Conservation (phyloP, 2,888 invertebrate genomes). For the Eilema caniola region DNA sequence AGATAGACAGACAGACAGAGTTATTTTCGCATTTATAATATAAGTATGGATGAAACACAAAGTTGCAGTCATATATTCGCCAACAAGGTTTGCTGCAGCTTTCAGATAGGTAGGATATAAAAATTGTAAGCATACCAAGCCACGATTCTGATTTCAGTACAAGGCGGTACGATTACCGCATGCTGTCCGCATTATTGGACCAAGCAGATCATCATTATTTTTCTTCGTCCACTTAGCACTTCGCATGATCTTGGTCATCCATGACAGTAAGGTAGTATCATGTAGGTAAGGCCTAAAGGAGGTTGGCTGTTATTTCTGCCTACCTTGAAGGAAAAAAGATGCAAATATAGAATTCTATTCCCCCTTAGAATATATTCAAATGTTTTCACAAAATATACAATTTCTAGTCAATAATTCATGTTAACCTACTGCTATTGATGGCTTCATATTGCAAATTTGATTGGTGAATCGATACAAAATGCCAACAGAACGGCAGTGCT, state of each 20-base stretch:
- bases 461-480: background rate
- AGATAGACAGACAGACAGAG: too few relatives aligned
- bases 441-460: background rate
- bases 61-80: constrained; percentile 16
- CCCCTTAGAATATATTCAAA: background rate
- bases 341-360: background rate
- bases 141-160: background rate
- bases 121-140: background rate
- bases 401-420: background rate
- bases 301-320: too few relatives aligned
- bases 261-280: background rate
- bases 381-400: constrained; percentile 1
- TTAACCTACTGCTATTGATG: background rate
- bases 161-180: background rate
- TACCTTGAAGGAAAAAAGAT: background rate
- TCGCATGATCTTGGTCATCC: background rate
- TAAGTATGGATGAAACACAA: constrained; percentile 18
- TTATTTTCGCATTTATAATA: too few relatives aligned
- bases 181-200: background rate
- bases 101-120: constrained; percentile 15
- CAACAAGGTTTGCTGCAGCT: constrained; percentile 5
- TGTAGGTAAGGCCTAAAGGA: background rate
- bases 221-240: background rate
- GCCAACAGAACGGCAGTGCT: background rate
- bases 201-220: background rate